Evolutionary conservation across 2,797 vertebrate species (phyloP).

Genomic region (Lagodon rhomboides): DNA sequence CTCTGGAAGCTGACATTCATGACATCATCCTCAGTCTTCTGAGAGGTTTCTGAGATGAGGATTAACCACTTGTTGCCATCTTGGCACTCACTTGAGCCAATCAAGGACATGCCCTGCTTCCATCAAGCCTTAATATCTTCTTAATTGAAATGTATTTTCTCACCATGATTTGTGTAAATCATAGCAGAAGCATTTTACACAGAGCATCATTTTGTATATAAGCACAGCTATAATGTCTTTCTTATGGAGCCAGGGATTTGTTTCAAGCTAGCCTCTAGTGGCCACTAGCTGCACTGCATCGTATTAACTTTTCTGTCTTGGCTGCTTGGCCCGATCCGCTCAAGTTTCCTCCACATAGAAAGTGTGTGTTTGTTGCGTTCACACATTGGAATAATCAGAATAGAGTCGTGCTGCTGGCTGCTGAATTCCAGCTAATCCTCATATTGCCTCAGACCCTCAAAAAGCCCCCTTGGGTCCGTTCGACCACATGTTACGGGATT

Average conservation of each 20-base stretch:
- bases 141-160: background rate
- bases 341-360: background rate
- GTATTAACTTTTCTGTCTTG: background rate
- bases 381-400: conserved; percentile 23
- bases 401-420: conserved; percentile 1
- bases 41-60: background rate
- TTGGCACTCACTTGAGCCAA: background rate
- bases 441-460: conserved; percentile 42
- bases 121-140: background rate
- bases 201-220: background rate
- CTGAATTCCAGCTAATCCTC: conserved; percentile 45
- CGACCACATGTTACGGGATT: conserved; percentile 58
- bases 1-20: conserved; percentile 7
- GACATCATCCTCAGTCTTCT: background rate
- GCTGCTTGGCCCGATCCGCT: background rate
- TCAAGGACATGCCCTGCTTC: background rate
- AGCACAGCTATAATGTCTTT: background rate
- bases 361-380: conserved; percentile 15
- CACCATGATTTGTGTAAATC: background rate
- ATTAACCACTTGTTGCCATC: background rate
- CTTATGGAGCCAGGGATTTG: background rate
- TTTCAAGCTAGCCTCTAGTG: background rate
- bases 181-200: background rate
- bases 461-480: conserved; percentile 29
- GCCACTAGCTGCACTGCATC: background rate